These are phyloP conservation scores for Dolichopus griseipennis DNA, from an alignment of 2,888 invertebrate genomes.

Conservation along the genomic window DNA sequence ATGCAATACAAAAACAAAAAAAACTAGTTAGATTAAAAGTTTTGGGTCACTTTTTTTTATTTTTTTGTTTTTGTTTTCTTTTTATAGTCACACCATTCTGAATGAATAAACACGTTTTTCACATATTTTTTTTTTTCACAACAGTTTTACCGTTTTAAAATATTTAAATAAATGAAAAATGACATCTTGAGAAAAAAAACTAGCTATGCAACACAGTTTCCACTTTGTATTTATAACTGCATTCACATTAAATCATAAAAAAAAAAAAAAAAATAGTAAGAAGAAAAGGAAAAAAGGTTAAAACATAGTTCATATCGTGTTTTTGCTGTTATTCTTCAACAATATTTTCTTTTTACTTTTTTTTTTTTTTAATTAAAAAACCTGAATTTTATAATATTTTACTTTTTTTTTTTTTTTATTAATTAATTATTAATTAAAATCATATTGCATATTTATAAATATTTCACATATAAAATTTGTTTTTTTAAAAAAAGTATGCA, in stretches of 20 bases:
- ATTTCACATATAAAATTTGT: no score
- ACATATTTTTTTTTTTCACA: no score
- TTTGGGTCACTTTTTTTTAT: not conserved
- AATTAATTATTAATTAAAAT: not conserved
- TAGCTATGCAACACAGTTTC: not conserved
- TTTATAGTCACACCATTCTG: not conserved
- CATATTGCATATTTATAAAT: not conserved
- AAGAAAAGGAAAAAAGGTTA: not conserved
- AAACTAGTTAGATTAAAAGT: not conserved
- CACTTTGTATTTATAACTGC: not conserved
- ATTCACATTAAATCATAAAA: not conserved
- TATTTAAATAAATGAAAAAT: not conserved
- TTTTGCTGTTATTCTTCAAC: not conserved
- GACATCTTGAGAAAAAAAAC: slow-evolving; percentile 6
- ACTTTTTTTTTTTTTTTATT: not conserved
- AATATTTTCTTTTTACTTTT: not conserved
- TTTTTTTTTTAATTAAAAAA: not conserved
- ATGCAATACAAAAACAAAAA: not conserved
- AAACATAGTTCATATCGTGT: not conserved
- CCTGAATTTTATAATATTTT: not conserved
- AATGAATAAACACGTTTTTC: not conserved
- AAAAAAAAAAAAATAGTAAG: no score
- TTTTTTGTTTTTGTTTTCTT: not conserved
- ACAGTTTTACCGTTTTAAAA: not conserved
- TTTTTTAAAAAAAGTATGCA: no score